Percentiles rank a stretch among this genome's conserved stretches.
Evolutionary conservation across 1,140 invertebrate species (phyloP).

Genomic region (Popillia japonica): DNA sequence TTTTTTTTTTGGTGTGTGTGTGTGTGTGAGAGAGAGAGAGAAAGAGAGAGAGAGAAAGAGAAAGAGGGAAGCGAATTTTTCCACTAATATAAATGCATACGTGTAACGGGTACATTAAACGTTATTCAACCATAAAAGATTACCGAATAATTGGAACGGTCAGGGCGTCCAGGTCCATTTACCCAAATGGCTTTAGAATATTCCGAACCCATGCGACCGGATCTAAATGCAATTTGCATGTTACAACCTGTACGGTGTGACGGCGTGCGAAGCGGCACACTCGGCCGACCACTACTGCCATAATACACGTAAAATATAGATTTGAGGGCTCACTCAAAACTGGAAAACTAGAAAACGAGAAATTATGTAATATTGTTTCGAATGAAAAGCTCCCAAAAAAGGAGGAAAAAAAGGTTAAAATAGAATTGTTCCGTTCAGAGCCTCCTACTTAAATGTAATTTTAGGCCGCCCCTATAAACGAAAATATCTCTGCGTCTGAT

Average conservation of each 20-base stretch:
- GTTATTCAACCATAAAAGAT: conserved; percentile 9
- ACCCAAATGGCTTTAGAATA: not conserved
- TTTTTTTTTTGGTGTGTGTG: too few species aligned
- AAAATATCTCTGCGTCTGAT: conserved; percentile 17
- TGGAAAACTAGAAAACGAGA: too few species aligned
- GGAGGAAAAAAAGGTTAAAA: too few species aligned
- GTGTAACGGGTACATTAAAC: not conserved
- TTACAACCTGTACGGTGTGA: not conserved
- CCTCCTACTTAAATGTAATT: too few species aligned
- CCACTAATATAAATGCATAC: not conserved
- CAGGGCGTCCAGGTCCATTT: not conserved
- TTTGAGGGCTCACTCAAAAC: not conserved
- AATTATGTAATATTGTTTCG: too few species aligned
- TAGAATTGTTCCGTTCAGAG: too few species aligned
- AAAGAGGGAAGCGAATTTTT: not conserved
- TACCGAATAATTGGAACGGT: conserved; percentile 21
- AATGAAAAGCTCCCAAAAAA: too few species aligned
- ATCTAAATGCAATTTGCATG: conserved; percentile 34
- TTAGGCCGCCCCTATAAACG: not conserved
- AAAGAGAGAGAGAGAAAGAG: too few species aligned
- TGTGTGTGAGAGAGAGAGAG: too few species aligned
- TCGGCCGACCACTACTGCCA: not conserved
- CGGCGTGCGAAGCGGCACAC: not conserved
- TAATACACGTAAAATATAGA: conserved; percentile 24
- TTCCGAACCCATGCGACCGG: not conserved